Evolutionary conservation across 2,888 invertebrate genomes (phyloP).

Genomic region (Philonicus albiceps): DNA sequence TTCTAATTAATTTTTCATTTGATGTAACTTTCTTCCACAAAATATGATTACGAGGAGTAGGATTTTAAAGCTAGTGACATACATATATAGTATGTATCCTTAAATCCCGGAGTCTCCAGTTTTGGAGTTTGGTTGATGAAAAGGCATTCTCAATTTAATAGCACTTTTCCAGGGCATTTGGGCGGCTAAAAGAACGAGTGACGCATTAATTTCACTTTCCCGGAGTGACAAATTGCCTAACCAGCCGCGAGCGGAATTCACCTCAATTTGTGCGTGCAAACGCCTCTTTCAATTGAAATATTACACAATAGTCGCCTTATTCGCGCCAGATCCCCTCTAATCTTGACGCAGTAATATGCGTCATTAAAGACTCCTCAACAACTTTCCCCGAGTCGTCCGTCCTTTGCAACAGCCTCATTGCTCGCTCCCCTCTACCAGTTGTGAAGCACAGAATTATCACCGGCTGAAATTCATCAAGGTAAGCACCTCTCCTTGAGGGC

Average conservation of each 20-base stretch:
- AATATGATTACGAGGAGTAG: not conserved
- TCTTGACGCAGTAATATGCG: not conserved
- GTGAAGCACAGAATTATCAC: not conserved
- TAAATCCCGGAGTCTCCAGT: not conserved
- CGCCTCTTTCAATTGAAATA: slow-evolving; percentile 5
- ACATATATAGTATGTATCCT: not conserved
- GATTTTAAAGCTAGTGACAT: not conserved
- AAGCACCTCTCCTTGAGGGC: not conserved
- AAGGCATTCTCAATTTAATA: not conserved
- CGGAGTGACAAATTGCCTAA: not conserved
- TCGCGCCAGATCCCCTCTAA: not conserved
- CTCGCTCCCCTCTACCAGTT: not conserved
- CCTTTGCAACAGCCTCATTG: not conserved
- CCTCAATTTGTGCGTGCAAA: slow-evolving; percentile 4
- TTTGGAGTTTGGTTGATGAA: not conserved
- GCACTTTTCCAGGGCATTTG: not conserved
- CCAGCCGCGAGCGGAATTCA: not conserved
- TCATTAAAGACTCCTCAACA: not conserved
- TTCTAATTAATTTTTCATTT: not conserved
- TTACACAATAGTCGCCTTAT: not conserved
- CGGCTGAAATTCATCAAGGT: slow-evolving; percentile 24
- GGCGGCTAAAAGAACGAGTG: not conserved
- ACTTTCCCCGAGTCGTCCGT: not conserved
- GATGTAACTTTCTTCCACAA: not conserved
- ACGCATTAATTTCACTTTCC: slow-evolving; percentile 1